Base-by-base conservation (phyloP, 2,888 invertebrate species). In the Trissoscelio sp. region DNA sequence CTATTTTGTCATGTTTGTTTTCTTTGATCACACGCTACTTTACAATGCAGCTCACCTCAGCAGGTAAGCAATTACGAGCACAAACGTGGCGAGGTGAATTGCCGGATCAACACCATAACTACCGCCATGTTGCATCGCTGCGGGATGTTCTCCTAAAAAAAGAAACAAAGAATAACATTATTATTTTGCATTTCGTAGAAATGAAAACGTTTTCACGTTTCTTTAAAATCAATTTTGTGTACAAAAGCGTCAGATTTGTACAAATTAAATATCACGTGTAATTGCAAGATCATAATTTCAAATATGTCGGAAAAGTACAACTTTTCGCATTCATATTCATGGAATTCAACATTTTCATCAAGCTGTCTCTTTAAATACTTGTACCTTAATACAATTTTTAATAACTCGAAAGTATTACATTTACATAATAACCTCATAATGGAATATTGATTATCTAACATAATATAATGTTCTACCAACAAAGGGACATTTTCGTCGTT, bases 111-210 rank as follows among this genome's bases (percentile, higher is more conserved):
- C 85, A 18, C 88, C 88, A 78, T 88, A 88, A 64, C 90, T 89
- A 24, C 91, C 90, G 34, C 90, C 91, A 77, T 91, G 91, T 92
- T 96, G 96, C 96, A 96, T 96, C 37, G 96, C 96, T 73, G 96
- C 96, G 81, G 96, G 96, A 91, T 96, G 96, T 92, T 96, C 96
- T 83, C 96, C 96, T 96, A 92, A 55, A 89, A 86, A 73, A 42
- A 44, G 46, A 39, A 22, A 67, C 39, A 72, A 37, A 20, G 46
- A 70, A 66, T n/a, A n/a, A 2, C 22, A 24, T 55, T 18, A 22
- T 18, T 28, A 14, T 7, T 42, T 14, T 3, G 12, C 14, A 42
- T 39, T 42, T 42, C 9, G 4, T 7, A 31, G n/a, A n/a, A n/a
- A n/a, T n/a, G n/a, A n/a, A n/a, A n/a, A n/a, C n/a, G n/a, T n/a